These are phyloP conservation scores for Zeugodacus cucurbitae DNA, from an alignment of 1,140 invertebrate genomes.

Conservation along the genomic window DNA sequence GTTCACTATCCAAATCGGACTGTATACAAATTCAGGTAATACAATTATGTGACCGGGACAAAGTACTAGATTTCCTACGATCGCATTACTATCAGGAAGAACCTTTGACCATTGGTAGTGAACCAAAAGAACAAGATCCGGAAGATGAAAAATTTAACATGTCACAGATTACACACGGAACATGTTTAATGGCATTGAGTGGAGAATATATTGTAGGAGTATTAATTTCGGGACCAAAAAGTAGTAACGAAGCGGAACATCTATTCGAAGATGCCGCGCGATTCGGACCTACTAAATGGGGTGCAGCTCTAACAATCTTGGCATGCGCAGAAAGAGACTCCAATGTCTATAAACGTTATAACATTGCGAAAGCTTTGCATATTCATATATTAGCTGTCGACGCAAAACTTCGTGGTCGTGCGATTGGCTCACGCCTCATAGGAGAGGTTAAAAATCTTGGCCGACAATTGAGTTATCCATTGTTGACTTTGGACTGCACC, in stretches of 20 bases:
- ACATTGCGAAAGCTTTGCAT: constrained; percentile 42
- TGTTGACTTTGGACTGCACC: constrained; percentile 46
- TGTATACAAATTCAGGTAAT: constrained; percentile 40
- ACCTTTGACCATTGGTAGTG: constrained; percentile 45
- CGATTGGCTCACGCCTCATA: constrained; percentile 42
- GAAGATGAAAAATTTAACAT: constrained; percentile 46
- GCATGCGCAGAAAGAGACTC: constrained; percentile 43
- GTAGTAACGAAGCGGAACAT: constrained; percentile 41
- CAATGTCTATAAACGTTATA: constrained; percentile 43
- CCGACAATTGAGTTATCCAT: constrained; percentile 14
- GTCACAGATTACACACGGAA: constrained; percentile 39
- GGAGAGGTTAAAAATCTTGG: constrained; percentile 25
- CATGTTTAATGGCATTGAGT: constrained; percentile 42
- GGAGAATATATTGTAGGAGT: constrained; percentile 40
- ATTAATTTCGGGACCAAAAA: constrained; percentile 44
- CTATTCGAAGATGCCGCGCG: constrained; percentile 36
- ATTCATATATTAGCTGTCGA: constrained; percentile 44
- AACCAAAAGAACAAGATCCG: constrained; percentile 42
- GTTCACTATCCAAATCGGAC: background rate
- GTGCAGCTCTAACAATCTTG: constrained; percentile 39
- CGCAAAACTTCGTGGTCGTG: constrained; percentile 8
- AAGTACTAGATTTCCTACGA: constrained; percentile 44
- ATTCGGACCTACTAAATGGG: constrained; percentile 43
- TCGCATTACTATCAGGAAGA: constrained; percentile 45
- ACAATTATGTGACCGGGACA: constrained; percentile 29